Conservation (phyloP, 2,888 invertebrate species). For the Eurytoma californica region DNA sequence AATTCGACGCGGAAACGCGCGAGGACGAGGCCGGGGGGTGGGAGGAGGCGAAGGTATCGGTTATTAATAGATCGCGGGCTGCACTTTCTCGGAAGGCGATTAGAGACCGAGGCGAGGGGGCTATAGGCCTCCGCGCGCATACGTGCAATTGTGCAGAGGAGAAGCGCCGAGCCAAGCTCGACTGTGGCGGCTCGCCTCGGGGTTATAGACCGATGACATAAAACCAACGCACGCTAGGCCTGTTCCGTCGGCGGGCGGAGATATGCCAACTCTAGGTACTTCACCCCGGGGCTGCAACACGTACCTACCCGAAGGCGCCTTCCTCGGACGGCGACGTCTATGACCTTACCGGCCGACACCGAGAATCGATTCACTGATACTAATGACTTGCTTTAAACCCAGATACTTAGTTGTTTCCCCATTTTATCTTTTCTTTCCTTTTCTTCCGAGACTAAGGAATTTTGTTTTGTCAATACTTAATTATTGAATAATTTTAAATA, state of each 20-base stretch:
- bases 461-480: no score
- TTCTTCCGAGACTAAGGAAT: no score
- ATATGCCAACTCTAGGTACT: constrained; percentile 29
- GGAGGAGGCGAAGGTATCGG: not conserved
- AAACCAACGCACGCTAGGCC: constrained; percentile 2
- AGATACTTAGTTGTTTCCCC: no score
- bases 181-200: not conserved
- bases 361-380: no score
- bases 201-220: constrained; percentile 45
- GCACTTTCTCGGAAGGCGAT: constrained; percentile 26
- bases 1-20: not conserved
- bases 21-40: not conserved
- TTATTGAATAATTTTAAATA: no score
- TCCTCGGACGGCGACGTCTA: no score
- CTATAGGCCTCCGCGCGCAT: not conserved
- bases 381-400: no score
- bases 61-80: constrained; percentile 8
- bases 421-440: no score
- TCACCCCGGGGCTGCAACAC: constrained; percentile 6
- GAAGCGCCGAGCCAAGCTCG: not conserved
- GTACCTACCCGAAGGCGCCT: not conserved
- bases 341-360: no score
- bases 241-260: no score
- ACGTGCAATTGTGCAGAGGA: not conserved
- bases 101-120: not conserved